Conservation (phyloP, 1,140 invertebrate genomes). For the Sycophaga agraensis region DNA sequence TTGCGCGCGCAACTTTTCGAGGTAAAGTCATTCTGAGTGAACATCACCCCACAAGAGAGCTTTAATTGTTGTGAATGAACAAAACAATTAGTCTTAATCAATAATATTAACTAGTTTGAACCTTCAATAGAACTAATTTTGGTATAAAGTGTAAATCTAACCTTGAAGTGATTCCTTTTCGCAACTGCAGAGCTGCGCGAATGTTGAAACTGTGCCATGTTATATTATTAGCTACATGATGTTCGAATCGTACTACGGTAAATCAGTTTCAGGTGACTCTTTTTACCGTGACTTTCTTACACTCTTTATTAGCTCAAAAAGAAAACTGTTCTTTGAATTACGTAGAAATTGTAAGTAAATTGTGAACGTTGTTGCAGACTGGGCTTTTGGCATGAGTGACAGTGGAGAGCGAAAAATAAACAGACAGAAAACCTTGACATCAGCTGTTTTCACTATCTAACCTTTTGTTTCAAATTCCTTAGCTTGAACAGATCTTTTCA, state of each 20-base stretch:
- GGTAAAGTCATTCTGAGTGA: background rate
- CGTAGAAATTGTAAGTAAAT: background rate
- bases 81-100: too few species aligned
- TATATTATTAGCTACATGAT: constrained; percentile 26
- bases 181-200: constrained; percentile 4
- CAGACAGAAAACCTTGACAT: constrained; percentile 24
- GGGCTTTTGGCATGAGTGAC: constrained; percentile 10
- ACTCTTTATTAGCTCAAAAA: constrained; percentile 16
- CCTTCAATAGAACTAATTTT: too few species aligned
- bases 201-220: constrained; percentile 30
- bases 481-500: background rate
- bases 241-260: constrained; percentile 12
- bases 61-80: constrained; percentile 15
- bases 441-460: constrained; percentile 26
- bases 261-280: constrained; percentile 21
- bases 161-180: constrained; percentile 27
- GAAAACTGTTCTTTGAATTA: background rate
- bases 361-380: constrained; percentile 16
- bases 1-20: background rate
- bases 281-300: constrained; percentile 27
- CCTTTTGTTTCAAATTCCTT: constrained; percentile 21
- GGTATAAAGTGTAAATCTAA: background rate
- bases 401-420: constrained; percentile 17
- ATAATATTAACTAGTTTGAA: too few species aligned
- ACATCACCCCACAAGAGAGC: background rate